A percentile compares a stretch with the other conserved stretches of the same genome.
Conservation (phyloP, 2,888 invertebrate genomes). For the Eupsilia transversa region DNA sequence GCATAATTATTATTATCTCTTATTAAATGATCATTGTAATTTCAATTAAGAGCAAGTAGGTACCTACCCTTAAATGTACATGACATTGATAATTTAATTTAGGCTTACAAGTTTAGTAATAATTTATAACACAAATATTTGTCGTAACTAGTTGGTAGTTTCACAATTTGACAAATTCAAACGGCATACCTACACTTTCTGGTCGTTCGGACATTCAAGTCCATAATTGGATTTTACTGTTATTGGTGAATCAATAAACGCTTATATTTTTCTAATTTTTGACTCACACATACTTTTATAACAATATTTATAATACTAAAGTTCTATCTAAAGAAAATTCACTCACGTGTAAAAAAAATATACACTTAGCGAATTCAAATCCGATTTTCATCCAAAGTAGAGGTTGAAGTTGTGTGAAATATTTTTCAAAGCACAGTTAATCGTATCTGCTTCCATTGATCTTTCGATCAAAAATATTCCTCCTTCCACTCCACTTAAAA, state of each 20-base stretch:
- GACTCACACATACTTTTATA: neutral
- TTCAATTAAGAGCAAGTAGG: no score
- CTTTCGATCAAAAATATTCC: neutral
- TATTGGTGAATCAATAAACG: constrained; percentile 33
- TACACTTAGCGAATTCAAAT: neutral
- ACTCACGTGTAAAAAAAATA: constrained; percentile 7
- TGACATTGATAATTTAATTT: neutral
- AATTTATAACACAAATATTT: constrained; percentile 6
- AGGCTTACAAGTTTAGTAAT: neutral
- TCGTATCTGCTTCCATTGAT: constrained; percentile 2
- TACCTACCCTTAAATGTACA: neutral
- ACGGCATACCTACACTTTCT: constrained; percentile 2
- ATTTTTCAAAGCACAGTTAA: neutral
- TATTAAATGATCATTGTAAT: neutral
- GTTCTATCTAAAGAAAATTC: neutral
- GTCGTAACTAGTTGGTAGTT: constrained; percentile 3
- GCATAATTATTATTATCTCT: neutral
- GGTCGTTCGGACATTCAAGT: constrained; percentile 14
- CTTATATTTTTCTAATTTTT: neutral
- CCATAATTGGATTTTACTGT: constrained; percentile 25
- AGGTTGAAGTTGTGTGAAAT: constrained; percentile 5
- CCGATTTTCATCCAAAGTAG: constrained; percentile 11
- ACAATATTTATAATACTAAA: neutral
- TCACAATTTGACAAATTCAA: constrained; percentile 17
- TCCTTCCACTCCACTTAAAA: no score